Percentiles rank a stretch among this genome's conserved stretches.
phyloP scores from a whole-genome alignment of 1,140 invertebrate genomes.

The Trypoxylus dichotomus region DNA sequence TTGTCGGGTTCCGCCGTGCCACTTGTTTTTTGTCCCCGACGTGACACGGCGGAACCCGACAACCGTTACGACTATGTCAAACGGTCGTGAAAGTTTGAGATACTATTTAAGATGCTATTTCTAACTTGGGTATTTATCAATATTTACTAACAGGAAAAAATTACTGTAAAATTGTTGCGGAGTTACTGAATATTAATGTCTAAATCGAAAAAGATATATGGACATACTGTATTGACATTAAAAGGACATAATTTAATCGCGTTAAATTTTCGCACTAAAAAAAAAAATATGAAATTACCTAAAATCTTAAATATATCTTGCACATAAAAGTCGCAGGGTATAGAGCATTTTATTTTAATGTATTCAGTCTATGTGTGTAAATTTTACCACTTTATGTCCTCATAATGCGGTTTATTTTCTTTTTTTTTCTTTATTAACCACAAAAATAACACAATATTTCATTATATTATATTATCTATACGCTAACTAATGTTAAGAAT shows the following conservation, averaged over 20 bases:
- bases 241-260: constrained; percentile 21
- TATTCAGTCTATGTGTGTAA: constrained; percentile 18
- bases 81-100: too few species aligned
- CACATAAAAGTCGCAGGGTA: constrained; percentile 1
- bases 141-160: neutral
- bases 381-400: constrained; percentile 28
- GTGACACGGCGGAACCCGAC: too few species aligned
- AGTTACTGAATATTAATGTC: neutral
- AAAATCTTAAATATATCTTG: constrained; percentile 10
- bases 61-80: too few species aligned
- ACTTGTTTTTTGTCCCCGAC: too few species aligned
- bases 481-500: constrained; percentile 31
- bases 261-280: too few species aligned
- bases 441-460: constrained; percentile 32
- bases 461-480: constrained; percentile 30
- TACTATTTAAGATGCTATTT: too few species aligned
- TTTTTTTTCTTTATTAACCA: constrained; percentile 14
- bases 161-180: neutral
- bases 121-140: too few species aligned
- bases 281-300: constrained; percentile 4
- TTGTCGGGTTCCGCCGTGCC: too few species aligned
- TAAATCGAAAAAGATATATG: neutral
- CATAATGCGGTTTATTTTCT: constrained; percentile 11
- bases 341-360: constrained; percentile 9
- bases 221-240: constrained; percentile 6